Base-by-base conservation (phyloP, 2,113 vertebrate genomes). In the Gymnobelideus leadbeateri region DNA sequence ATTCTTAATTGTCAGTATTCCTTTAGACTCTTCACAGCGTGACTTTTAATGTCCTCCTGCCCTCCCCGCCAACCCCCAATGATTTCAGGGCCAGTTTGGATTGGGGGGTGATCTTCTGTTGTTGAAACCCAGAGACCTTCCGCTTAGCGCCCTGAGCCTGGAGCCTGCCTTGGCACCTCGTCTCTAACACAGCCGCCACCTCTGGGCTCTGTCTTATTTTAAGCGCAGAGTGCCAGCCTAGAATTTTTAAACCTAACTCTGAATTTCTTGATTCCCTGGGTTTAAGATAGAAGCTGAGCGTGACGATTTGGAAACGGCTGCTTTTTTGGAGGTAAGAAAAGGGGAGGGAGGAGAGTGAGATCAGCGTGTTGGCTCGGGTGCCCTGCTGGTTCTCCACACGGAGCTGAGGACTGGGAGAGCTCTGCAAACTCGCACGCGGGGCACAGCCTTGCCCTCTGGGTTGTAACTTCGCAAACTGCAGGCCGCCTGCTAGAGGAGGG, bases 231-330 rank as follows among this genome's bases (percentile, higher is more conserved):
- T 98, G 89, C 96, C 97, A 98, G 97, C 92, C 96, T 97, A 92
- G 91, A 98, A 96, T 84, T 96, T 95, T 96, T 94, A 92, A 93
- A 96, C 52, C 92, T 98, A 97, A 93, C 96, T 97, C 95, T 97
- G 93, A 98, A 98, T 98, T 98, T 98, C 98, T 98, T 98, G 98
- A 97, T 96, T 98, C 95, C 24, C 68, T 97, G 97, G 97, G 97
- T 97, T 98, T 94, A 97, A 98, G 95, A 97, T 98, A 98, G 96
- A 98, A 96, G 98, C 89, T 96, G 92, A 94, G 2, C 96, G 97
- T 97, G 98, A 97, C 98, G 98, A 98, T 99, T 98, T 98, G 98
- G 94, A 98, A 97, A 54, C 11, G 97, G 89, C 95, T 94, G 51
- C 94, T 68, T 97, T 94, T 57, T 96, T 95, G 96, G 93, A 96